Evolutionary conservation across 2,797 vertebrate genomes (phyloP).

Genomic region (Oreochromis mossambicus): DNA sequence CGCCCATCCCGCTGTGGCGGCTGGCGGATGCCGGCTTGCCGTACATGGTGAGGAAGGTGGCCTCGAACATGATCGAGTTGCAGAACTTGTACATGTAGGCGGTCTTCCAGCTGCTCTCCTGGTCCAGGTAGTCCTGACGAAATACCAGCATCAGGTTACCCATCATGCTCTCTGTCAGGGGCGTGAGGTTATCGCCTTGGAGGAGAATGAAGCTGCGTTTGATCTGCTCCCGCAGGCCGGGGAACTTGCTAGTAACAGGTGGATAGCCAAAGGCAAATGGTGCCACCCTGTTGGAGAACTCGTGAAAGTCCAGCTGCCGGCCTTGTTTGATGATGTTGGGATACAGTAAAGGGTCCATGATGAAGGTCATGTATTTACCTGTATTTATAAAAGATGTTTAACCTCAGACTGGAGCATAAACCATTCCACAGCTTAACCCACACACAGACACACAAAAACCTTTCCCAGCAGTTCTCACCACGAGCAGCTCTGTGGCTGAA

Average conservation of each 20-base stretch:
- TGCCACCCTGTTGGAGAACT: conserved; percentile 66
- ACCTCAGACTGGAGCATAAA: neutral
- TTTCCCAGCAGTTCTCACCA: rapidly evolving
- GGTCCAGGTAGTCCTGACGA: conserved; percentile 53
- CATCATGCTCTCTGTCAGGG: conserved; percentile 79
- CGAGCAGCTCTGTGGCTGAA: neutral
- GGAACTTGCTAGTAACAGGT: conserved; percentile 45
- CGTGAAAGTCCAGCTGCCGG: conserved; percentile 84
- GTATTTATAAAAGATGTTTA: neutral
- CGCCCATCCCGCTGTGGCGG: conserved; percentile 36
- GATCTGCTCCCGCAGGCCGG: conserved; percentile 65
- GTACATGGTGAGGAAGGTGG: conserved; percentile 69
- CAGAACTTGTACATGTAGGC: conserved; percentile 64
- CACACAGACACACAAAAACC: neutral
- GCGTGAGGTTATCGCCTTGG: conserved; percentile 57
- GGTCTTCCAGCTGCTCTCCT: conserved; percentile 32
- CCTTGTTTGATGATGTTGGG: conserved; percentile 80
- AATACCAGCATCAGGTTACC: conserved; percentile 81
- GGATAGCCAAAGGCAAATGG: conserved; percentile 77
- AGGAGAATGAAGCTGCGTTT: conserved; percentile 54
- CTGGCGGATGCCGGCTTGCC: conserved; percentile 23
- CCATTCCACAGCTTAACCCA: neutral
- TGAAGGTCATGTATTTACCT: conserved; percentile 93
- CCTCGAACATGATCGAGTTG: conserved; percentile 64
- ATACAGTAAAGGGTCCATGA: conserved; percentile 76